Base-by-base conservation (phyloP, 1,140 invertebrate species). In the Lucilia sericata region DNA sequence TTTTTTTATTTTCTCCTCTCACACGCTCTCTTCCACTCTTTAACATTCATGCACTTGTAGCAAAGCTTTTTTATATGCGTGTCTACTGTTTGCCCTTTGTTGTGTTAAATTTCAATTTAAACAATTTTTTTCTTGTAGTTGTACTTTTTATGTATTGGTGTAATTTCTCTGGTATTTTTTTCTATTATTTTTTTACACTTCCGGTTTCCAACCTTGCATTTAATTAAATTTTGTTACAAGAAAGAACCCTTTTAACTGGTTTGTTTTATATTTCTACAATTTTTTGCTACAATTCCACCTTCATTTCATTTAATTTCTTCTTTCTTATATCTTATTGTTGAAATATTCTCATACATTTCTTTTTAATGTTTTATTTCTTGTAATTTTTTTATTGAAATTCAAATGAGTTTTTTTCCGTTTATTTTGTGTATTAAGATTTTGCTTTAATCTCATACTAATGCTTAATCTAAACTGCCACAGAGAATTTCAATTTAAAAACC, bases 401-500 rank as follows among this genome's bases (percentile, higher is more conserved):
- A 60, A 60, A 60, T 60, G 55, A 60, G 55, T 60, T 60, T 60
- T 60, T 60, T 60, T n/a, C n/a, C 14, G n/a, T n/a, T 60, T 4
- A n/a, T 17, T 60, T 60, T 60, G 34, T 78, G 34, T 78, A 42
- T 34, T 78, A 13, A n/a, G 75, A n/a, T 78, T 78, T 78, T 80
- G 47, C 76, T 9, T 21, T 80, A 80, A 80, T 80, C 76, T 80
- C 19, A 13, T 25, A 21, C 76, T 80, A 80, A 80, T 80, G 76
- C n/a, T 25, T 51, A 80, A 51, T 80, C 36, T 47, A 47, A 21
- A 83, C 36, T 21, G 55, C 80, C 51, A 83, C 12, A 42, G 36
- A 83, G 60, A 74, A 42, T 74, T 17, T 74, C 82, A 83, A 83
- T 74, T 83, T 42, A 47, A 47, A 83, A 65, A 82, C 17, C 60